Percentiles rank a stretch among this genome's conserved stretches.
These are phyloP conservation scores for Sciurus carolinensis DNA, from an alignment of 2,797 vertebrate genomes.

Conservation along the genomic window DNA sequence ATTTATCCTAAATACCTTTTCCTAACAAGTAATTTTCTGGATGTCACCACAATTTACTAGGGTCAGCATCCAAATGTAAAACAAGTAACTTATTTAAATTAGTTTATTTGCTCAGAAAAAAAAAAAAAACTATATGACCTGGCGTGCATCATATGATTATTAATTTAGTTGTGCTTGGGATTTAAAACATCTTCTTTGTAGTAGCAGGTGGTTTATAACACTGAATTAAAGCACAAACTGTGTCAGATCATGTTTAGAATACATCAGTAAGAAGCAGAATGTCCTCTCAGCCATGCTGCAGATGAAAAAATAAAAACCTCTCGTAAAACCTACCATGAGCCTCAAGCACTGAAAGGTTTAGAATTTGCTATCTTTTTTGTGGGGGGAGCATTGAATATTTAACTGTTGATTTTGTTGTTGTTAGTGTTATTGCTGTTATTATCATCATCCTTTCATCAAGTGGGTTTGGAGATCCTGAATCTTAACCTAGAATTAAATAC, in stretches of 20 bases:
- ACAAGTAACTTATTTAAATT: slow-evolving; percentile 86
- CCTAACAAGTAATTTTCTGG: slow-evolving; percentile 88
- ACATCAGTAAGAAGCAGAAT: slow-evolving; percentile 61
- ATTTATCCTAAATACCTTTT: slow-evolving; percentile 88
- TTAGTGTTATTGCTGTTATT: neutral
- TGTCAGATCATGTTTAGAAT: slow-evolving; percentile 73
- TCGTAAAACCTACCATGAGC: neutral
- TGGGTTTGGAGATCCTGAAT: neutral
- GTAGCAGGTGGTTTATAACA: slow-evolving; percentile 69
- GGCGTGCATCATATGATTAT: slow-evolving; percentile 80
- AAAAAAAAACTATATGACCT: slow-evolving; percentile 80
- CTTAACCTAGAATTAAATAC: neutral
- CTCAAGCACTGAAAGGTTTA: neutral
- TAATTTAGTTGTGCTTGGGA: slow-evolving; percentile 80
- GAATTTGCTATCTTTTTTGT: neutral
- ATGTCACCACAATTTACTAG: slow-evolving; percentile 86
- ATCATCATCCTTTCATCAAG: neutral
- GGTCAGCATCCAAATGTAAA: slow-evolving; percentile 85
- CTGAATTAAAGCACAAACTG: slow-evolving; percentile 69
- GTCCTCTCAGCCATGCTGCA: neutral
- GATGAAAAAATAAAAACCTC: neutral
- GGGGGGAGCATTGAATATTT: neutral
- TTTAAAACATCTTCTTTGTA: slow-evolving; percentile 76
- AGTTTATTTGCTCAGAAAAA: slow-evolving; percentile 84
- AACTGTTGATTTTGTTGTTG: neutral